phyloP scores from a whole-genome alignment of 2,113 vertebrate genomes.

The Pseudorectes ferrugineus region DNA sequence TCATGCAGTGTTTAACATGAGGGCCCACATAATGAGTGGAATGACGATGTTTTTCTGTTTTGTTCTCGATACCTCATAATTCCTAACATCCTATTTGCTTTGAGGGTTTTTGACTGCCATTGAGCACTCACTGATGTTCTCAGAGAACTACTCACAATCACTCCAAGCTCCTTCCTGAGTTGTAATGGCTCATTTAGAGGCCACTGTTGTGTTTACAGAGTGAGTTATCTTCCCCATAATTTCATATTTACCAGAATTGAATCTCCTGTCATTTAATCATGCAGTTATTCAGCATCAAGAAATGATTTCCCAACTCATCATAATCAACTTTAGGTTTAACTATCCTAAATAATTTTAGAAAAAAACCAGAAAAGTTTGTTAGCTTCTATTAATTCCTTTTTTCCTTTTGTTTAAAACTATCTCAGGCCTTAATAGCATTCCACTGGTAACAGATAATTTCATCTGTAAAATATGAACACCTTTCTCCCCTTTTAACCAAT shows the following conservation, averaged over 20 bases:
- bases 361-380: background rate
- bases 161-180: slow-evolving; percentile 1
- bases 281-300: background rate
- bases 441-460: background rate
- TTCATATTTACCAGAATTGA: slow-evolving; percentile 3
- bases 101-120: slow-evolving; percentile 10
- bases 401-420: background rate
- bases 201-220: slow-evolving; percentile 24
- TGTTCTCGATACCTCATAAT: slow-evolving; percentile 21
- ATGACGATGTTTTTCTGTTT: slow-evolving; percentile 42
- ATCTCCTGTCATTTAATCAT: background rate
- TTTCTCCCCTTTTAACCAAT: background rate
- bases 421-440: background rate
- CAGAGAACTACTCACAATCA: slow-evolving; percentile 15
- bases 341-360: background rate
- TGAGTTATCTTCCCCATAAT: background rate
- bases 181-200: slow-evolving; percentile 32
- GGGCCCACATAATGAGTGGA: slow-evolving; percentile 3
- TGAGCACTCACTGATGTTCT: slow-evolving; percentile 16
- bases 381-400: background rate
- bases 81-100: slow-evolving; percentile 31
- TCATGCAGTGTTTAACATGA: slow-evolving; percentile 36
- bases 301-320: background rate
- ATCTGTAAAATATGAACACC: background rate
- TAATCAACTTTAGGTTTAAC: background rate